Evolutionary conservation across 2,113 vertebrate species (phyloP), one percentile per base, ranked within the genome.

Genomic region (Okapia johnstoni): DNA sequence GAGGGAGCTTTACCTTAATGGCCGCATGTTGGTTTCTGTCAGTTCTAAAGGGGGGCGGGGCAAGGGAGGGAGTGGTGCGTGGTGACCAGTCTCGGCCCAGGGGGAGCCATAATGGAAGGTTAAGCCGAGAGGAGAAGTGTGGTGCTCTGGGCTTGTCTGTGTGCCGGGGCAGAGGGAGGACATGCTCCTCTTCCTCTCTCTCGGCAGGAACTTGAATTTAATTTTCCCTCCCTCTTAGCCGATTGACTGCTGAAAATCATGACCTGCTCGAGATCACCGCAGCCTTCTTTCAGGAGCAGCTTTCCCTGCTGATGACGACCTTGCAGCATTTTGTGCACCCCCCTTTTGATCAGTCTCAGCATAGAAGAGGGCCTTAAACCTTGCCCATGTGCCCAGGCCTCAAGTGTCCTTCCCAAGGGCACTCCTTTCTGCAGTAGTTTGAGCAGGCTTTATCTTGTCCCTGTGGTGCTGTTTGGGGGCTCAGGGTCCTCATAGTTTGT

Each of bases 181-280:
- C 58, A 30, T 60, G 12, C 26, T 60, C 58, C 25, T 60, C 58
- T 60, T 60, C 60, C 6, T 13, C 14, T 28, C 30, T 61, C 60
- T 61, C 6, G 6, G 28, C 3, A 2, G 25, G 25, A 46, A 30
- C 13, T 77, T 77, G 43, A 48, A 33, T 61, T 30, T 61, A 28
- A 61, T 61, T 48, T 48, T 79, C 76, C 43, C 15, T 48, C 76
- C 25, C 76, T 79, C 48, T 79, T 48, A 79, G 76, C 14, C 26
- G 1, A 3, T 48, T 28, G 26, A 46, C 43, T 46, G 76, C 76
- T 79, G 46, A 79, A 50, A 46, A 33, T 6, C 0, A 5, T 10
- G 6, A 4, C 46, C 70, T 11, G 1, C 66, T 73, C 36, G 19
- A 21, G 23, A 25, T 0, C 0, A 8, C 76, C 0, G 1, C 17